Evolutionary conservation across 2,113 vertebrate genomes (phyloP).

Genomic region (Rhinopithecus roxellana): DNA sequence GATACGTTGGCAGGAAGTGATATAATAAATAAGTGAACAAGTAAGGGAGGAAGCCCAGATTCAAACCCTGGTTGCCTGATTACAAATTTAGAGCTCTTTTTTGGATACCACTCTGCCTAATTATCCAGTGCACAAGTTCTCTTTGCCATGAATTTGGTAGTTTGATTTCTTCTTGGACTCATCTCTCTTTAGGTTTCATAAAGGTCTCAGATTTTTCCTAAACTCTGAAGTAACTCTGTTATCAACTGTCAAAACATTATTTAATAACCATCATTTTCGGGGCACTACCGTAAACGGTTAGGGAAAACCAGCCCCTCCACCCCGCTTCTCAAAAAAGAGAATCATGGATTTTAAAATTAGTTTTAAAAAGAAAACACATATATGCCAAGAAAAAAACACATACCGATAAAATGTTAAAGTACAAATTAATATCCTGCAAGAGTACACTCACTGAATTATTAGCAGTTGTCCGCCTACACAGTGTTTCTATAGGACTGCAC

Average conservation of each 20-base stretch:
- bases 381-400: neutral
- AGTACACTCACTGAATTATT: neutral
- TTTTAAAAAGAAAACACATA: neutral
- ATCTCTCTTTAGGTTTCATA: conserved; percentile 8
- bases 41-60: neutral
- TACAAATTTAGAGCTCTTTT: neutral
- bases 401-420: neutral
- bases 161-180: neutral
- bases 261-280: neutral
- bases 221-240: neutral
- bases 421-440: neutral
- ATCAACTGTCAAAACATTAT: neutral
- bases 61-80: neutral
- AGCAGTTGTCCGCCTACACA: neutral
- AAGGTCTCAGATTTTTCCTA: neutral
- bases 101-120: neutral
- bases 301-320: neutral
- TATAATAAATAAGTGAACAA: neutral
- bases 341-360: neutral
- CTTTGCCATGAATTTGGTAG: neutral
- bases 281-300: neutral
- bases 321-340: neutral
- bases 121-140: neutral
- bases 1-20: neutral
- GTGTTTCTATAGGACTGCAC: neutral